Evolutionary conservation across 1,140 invertebrate genomes (phyloP), one percentile per base, ranked within the genome.

Genomic region (Brachionus asplanchnoidis): DNA sequence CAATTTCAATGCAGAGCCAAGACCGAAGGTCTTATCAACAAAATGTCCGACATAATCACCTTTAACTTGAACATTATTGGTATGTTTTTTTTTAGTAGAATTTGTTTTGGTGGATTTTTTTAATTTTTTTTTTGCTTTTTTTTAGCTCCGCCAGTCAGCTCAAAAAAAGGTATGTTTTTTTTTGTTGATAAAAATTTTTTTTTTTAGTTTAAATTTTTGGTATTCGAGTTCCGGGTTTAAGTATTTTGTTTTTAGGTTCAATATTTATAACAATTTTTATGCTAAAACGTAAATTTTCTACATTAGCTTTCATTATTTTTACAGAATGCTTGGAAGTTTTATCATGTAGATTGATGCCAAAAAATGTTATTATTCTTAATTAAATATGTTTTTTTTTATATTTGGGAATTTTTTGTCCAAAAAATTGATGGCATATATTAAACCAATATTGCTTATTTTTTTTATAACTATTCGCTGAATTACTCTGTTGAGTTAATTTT

Each of bases 111-210:
- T 40, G n/a, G 60, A 82, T 17, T 40, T 42, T 42, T n/a, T 20
- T 40, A 42, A 40, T 44, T 17, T 40, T 12, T n/a, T n/a, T 73
- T 44, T 73, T 44, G n/a, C 20, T 73, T 42, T 73, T 42, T 32
- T 65, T 8, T 23, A 82, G 79, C 79, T 82, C 53, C 65, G 9
- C 79, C 79, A 26, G 53, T 68, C 23, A 28, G 23, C 40, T 40
- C 79, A 28, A 82, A 82, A 46, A 82, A 82, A 82, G 79, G 79
- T 82, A 23, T 44, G 53, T 68, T 32, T 80, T 56, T 40, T 17
- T 50, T 80, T n/a, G n/a, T 28, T 65, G 23, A 53, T 28, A 28
- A 28, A 28, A 28, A 36, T 7, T 0, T 60, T 53, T 20, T 23
- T 53, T 36, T 79, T 42, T 42, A 42, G 8, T 44, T 46, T 46